Conservation (phyloP, 2,113 vertebrate species). For the Cisticola juncidis region DNA sequence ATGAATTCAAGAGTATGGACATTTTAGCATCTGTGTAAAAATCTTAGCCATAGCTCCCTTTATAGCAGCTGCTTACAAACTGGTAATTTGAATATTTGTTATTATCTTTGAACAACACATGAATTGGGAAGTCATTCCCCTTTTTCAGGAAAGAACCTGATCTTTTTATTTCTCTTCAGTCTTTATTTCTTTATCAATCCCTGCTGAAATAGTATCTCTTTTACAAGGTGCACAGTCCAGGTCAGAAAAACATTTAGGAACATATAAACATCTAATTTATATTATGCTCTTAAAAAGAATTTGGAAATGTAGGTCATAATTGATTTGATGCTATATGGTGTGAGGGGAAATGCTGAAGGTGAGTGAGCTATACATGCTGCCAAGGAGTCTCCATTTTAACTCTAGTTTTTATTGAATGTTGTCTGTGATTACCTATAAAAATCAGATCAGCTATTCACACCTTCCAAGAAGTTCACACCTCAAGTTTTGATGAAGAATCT, state of each 20-base stretch:
- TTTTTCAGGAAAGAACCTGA: neutral
- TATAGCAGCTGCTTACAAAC: neutral
- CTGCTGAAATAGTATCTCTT: neutral
- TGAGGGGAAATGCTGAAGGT: neutral
- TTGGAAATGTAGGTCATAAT: neutral
- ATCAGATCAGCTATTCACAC: neutral
- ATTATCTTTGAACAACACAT: neutral
- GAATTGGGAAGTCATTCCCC: neutral
- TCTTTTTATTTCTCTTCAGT: neutral
- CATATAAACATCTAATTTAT: neutral
- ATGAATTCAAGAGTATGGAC: neutral
- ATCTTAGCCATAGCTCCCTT: neutral
- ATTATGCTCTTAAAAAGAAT: neutral
- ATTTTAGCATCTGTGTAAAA: neutral
- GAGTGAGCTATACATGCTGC: neutral
- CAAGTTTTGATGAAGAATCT: neutral
- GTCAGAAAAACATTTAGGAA: neutral
- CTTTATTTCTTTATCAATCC: neutral
- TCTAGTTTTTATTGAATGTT: neutral
- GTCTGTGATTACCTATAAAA: neutral
- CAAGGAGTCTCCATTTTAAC: neutral
- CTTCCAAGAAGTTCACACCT: neutral
- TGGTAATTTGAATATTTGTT: neutral
- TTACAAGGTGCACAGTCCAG: neutral
- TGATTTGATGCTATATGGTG: neutral